These are phyloP conservation scores for Hydroisotoma schaefferi DNA, from an alignment of 2,888 invertebrate genomes.

Conservation along the genomic window DNA sequence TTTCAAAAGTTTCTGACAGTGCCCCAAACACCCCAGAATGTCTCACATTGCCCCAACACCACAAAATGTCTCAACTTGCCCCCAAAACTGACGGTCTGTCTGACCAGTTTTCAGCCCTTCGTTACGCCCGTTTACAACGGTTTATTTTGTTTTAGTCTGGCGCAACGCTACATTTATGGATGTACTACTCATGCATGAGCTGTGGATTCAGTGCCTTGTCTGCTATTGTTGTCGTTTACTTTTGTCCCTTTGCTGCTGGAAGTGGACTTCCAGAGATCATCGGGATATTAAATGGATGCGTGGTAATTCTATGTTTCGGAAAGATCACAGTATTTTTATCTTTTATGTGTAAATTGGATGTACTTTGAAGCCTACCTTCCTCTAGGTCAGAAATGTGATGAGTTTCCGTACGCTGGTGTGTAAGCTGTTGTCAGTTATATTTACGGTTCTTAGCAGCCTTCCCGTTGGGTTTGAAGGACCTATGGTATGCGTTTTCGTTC, in stretches of 20 bases:
- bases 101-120: no score
- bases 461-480: constrained; percentile 55
- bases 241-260: constrained; percentile 43
- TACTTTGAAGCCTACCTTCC: constrained; percentile 2
- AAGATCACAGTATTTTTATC: constrained; percentile 1
- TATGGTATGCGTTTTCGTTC: constrained; percentile 50
- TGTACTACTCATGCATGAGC: constrained; percentile 41
- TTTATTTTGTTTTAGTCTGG: constrained; percentile 25
- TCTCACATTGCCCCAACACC: no score
- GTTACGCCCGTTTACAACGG: no score
- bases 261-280: constrained; percentile 54
- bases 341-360: no score
- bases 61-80: no score
- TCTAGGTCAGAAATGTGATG: constrained; percentile 51
- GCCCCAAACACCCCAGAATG: no score
- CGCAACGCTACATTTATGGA: constrained; percentile 25
- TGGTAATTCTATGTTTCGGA: constrained; percentile 37
- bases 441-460: constrained; percentile 53
- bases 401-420: constrained; percentile 52
- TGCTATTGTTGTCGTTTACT: constrained; percentile 40
- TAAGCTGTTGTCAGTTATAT: constrained; percentile 52
- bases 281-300: constrained; percentile 53
- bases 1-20: no score
- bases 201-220: constrained; percentile 37
- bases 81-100: no score